A percentile compares a stretch with the other conserved stretches of the same genome.
These are phyloP conservation scores for Malurus alboscapulatus DNA, from an alignment of 2,113 vertebrate species.

Conservation along the genomic window DNA sequence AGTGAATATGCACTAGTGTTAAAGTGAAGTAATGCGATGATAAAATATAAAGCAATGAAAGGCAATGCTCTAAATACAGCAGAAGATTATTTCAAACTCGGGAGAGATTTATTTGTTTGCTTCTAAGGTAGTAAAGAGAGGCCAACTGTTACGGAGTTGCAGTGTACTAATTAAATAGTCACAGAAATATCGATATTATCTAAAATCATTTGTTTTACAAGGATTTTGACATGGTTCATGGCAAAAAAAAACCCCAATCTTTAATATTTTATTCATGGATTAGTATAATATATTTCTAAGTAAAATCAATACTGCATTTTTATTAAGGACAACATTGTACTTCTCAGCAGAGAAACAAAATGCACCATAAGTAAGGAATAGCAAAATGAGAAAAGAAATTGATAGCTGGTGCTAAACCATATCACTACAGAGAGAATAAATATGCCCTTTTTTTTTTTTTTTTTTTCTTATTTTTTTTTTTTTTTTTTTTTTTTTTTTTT, in stretches of 20 bases:
- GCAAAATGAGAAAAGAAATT: background rate
- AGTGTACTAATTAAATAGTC: background rate
- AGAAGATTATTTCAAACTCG: background rate
- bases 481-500: background rate
- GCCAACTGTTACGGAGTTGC: background rate
- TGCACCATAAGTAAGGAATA: background rate
- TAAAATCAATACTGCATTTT: conserved; percentile 25
- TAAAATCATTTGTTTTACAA: conserved; percentile 3
- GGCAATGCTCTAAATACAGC: background rate
- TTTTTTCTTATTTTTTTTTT: background rate
- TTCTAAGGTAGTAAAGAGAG: background rate
- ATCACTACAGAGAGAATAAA: background rate
- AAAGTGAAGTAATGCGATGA: background rate
- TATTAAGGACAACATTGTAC: background rate
- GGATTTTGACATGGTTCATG: background rate
- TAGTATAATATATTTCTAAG: conserved; percentile 7
- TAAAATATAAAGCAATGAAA: background rate
- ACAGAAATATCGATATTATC: conserved; percentile 15
- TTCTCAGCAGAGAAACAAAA: conserved; percentile 1
- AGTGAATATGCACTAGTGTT: background rate
- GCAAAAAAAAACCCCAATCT: background rate
- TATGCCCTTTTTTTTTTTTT: background rate
- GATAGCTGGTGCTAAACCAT: background rate
- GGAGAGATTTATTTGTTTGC: background rate
- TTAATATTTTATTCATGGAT: conserved; percentile 5